phyloP scores from a whole-genome alignment of 2,797 vertebrate species.

The Pogoniulus pusillus region DNA sequence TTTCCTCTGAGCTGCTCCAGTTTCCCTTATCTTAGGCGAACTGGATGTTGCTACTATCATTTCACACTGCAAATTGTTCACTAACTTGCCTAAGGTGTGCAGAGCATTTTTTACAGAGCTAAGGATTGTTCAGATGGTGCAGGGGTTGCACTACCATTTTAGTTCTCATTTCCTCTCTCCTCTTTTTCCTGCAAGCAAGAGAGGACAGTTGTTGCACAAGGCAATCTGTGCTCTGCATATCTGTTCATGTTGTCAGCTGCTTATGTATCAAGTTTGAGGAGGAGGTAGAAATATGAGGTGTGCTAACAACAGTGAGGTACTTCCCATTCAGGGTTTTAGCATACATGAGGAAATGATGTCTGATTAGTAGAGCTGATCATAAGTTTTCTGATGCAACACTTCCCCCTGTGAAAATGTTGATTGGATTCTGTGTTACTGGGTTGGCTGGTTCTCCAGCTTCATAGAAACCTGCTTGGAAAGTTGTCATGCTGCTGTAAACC shows the following conservation, averaged over 20 bases:
- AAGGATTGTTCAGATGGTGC: neutral
- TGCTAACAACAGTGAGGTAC: conserved; percentile 23
- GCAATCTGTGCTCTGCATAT: conserved; percentile 23
- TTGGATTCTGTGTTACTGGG: conserved; percentile 34
- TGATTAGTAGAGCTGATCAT: neutral
- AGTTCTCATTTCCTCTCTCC: neutral
- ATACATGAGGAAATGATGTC: neutral
- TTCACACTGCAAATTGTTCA: neutral
- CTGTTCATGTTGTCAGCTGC: conserved; percentile 33
- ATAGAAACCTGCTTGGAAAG: conserved; percentile 55
- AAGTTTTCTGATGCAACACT: conserved; percentile 43
- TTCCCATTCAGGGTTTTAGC: conserved; percentile 5
- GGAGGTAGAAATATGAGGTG: conserved; percentile 36
- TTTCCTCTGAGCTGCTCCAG: neutral
- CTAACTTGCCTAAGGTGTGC: neutral
- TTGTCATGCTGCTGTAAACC: neutral
- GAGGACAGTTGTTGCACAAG: conserved; percentile 31
- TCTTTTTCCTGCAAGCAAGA: conserved; percentile 21
- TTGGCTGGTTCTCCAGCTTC: conserved; percentile 53
- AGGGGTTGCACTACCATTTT: neutral
- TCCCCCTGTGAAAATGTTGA: conserved; percentile 12
- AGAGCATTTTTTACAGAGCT: neutral
- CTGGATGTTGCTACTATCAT: neutral
- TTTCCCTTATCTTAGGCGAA: neutral
- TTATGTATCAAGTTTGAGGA: conserved; percentile 36